A percentile compares a stretch with the other conserved stretches of the same genome.
These are phyloP conservation scores for Melitaea cinxia DNA, from an alignment of 1,140 invertebrate species.

Conservation along the genomic window DNA sequence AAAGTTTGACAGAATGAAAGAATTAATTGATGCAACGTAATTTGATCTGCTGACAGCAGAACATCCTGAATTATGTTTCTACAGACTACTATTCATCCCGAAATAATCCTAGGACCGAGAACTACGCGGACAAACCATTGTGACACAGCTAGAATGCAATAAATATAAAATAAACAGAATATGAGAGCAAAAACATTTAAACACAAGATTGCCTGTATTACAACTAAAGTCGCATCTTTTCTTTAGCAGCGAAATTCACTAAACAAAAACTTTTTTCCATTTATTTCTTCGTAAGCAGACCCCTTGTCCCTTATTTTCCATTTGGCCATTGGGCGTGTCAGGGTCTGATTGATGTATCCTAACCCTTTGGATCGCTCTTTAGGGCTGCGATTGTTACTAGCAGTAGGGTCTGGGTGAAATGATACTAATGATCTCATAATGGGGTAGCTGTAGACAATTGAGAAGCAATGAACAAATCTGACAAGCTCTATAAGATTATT, in stretches of 20 bases:
- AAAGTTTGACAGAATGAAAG: too few species aligned
- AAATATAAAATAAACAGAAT: too few species aligned
- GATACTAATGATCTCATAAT: neutral
- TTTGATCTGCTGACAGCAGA: too few species aligned
- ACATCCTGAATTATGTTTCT: too few species aligned
- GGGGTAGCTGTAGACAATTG: neutral
- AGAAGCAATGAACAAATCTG: neutral
- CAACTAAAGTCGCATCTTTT: neutral
- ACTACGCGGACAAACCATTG: too few species aligned
- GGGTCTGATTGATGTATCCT: constrained; percentile 56
- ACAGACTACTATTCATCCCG: too few species aligned
- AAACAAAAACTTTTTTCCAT: constrained; percentile 32
- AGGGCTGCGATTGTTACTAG: constrained; percentile 38
- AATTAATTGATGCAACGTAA: too few species aligned
- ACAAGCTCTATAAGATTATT: neutral
- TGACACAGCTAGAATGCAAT: too few species aligned
- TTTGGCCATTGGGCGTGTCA: constrained; percentile 51
- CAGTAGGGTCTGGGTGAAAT: constrained; percentile 26
- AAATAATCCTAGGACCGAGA: too few species aligned
- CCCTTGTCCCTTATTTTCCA: constrained; percentile 50
- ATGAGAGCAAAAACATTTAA: neutral
- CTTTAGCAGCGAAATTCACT: constrained; percentile 6
- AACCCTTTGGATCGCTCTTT: constrained; percentile 46
- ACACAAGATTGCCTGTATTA: neutral
- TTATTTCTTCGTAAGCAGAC: constrained; percentile 47